A percentile compares a stretch with the other conserved stretches of the same genome.
These are phyloP conservation scores for Darevskia nairensis DNA, from an alignment of 2,797 vertebrate species.

Conservation along the genomic window DNA sequence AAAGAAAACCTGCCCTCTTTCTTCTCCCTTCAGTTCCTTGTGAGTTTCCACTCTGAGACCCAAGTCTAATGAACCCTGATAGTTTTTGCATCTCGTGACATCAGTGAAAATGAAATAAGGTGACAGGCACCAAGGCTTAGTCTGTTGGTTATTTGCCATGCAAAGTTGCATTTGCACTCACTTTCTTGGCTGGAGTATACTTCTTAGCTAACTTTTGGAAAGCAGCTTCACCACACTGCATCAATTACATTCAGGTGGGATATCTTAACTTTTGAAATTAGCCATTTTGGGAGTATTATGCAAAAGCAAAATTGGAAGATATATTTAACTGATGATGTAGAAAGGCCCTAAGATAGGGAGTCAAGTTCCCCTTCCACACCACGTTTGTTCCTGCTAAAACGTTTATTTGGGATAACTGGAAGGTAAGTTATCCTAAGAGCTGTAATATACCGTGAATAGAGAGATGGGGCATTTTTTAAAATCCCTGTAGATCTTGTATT, in stretches of 20 bases:
- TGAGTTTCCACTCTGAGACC: background rate
- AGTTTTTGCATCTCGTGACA: background rate
- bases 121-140: background rate
- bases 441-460: slow-evolving; percentile 54
- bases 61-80: background rate
- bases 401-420: slow-evolving; percentile 29
- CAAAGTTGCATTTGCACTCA: no score
- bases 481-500: background rate
- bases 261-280: background rate
- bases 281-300: background rate
- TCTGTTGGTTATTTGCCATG: background rate
- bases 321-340: background rate
- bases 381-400: background rate
- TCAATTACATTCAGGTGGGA: background rate
- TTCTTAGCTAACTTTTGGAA: background rate
- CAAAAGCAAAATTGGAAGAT: background rate
- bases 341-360: background rate
- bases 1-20: background rate
- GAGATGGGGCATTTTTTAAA: slow-evolving; percentile 37
- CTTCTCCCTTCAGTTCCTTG: background rate
- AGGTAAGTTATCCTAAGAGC: slow-evolving; percentile 46
- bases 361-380: slow-evolving; percentile 1
- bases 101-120: background rate
- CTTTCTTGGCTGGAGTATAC: no score
- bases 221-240: background rate